These are phyloP conservation scores for Ceuthmochares aereus DNA, from an alignment of 2,113 vertebrate species.

Conservation along the genomic window DNA sequence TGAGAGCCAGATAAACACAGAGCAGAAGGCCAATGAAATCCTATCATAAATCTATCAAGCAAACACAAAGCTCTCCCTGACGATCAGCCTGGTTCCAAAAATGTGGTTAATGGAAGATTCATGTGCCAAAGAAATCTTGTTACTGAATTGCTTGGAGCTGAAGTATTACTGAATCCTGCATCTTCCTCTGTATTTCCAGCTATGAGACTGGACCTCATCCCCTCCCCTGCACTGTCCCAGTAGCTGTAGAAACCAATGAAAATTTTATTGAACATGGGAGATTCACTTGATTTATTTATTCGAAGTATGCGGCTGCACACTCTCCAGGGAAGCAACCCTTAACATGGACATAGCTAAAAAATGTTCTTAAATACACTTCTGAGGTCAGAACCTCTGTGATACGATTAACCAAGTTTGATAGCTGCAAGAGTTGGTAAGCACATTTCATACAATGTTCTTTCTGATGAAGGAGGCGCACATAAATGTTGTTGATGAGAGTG, in stretches of 20 bases:
- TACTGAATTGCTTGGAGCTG: background rate
- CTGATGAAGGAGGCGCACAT: background rate
- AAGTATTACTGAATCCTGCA: background rate
- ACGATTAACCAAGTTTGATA: rapidly evolving
- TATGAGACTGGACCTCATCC: background rate
- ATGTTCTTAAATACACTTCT: background rate
- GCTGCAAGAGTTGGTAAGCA: background rate
- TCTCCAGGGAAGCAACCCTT: background rate
- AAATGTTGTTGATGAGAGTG: rapidly evolving
- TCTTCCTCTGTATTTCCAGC: background rate
- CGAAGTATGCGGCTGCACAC: background rate
- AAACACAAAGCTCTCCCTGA: background rate
- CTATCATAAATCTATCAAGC: conserved; percentile 12
- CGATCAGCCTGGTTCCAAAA: conserved; percentile 22
- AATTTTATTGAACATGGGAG: background rate
- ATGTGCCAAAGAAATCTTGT: conserved; percentile 28
- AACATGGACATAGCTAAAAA: background rate
- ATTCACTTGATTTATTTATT: background rate
- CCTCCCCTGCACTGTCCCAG: background rate
- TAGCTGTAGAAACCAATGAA: background rate
- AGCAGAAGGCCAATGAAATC: conserved; percentile 17
- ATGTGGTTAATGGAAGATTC: background rate
- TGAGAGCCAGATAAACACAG: conserved; percentile 34
- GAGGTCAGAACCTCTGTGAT: background rate
- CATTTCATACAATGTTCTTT: rapidly evolving